These are phyloP conservation scores for Casuarius casuarius DNA, from an alignment of 2,113 vertebrate genomes.

Conservation along the genomic window DNA sequence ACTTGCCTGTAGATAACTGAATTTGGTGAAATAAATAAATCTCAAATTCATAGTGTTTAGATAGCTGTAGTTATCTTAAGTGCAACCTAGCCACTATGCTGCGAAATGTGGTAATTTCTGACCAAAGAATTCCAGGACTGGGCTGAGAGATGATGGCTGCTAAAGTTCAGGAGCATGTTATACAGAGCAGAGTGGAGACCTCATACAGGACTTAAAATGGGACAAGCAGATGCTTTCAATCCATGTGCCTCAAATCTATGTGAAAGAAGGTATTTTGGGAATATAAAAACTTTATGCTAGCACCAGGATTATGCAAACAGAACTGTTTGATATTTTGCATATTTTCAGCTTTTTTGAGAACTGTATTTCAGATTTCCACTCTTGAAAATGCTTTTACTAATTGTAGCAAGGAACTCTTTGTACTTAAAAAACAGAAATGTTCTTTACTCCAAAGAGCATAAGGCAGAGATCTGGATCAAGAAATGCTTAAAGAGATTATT, in stretches of 20 bases:
- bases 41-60: slow-evolving; percentile 14
- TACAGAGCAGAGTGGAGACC: neutral
- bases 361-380: neutral
- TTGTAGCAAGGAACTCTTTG: slow-evolving; percentile 50
- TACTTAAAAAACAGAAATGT: slow-evolving; percentile 13
- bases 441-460: slow-evolving; percentile 41
- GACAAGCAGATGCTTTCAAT: neutral
- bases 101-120: neutral
- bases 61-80: neutral
- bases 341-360: neutral
- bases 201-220: neutral
- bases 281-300: neutral
- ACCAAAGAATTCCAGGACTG: neutral
- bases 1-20: neutral
- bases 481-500: slow-evolving; percentile 53
- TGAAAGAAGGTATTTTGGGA: neutral
- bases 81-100: neutral
- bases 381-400: slow-evolving; percentile 30
- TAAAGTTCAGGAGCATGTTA: neutral
- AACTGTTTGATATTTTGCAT: slow-evolving; percentile 2
- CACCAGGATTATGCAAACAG: neutral
- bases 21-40: slow-evolving; percentile 9
- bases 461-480: slow-evolving; percentile 58
- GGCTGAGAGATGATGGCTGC: neutral
- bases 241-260: neutral